phyloP scores from a whole-genome alignment of 2,888 invertebrate genomes.

The Harmothoe impar region DNA sequence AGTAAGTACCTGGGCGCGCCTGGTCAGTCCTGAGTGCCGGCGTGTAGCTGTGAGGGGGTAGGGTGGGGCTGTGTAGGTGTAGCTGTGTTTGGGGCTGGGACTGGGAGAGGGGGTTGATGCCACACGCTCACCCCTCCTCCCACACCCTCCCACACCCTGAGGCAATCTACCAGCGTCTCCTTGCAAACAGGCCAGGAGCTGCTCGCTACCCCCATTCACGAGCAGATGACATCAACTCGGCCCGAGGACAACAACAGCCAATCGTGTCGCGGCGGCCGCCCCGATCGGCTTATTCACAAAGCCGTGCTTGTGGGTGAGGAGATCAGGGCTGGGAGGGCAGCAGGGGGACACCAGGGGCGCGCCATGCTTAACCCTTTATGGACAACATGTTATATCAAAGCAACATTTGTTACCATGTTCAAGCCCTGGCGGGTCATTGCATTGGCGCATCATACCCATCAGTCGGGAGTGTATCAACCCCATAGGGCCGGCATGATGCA shows the following conservation, averaged over 20 bases:
- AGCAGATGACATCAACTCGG: slow-evolving; percentile 51
- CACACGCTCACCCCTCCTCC: not conserved
- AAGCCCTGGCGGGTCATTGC: too few species aligned
- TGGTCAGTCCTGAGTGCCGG: slow-evolving; percentile 17
- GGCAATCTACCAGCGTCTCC: not conserved
- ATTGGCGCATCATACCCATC: too few species aligned
- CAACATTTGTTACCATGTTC: too few species aligned
- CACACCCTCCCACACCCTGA: not conserved
- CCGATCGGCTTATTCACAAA: slow-evolving; percentile 53
- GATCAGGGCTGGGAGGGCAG: not conserved
- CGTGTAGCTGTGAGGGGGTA: not conserved
- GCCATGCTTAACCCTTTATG: not conserved
- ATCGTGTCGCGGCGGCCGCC: slow-evolving; percentile 14
- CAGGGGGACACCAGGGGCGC: not conserved
- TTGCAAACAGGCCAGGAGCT: slow-evolving; percentile 13
- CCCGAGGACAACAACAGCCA: slow-evolving; percentile 35
- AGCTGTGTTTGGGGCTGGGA: not conserved
- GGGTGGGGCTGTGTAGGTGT: not conserved
- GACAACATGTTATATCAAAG: too few species aligned
- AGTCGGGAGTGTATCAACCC: too few species aligned
- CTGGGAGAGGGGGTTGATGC: not conserved
- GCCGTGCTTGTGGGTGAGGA: not conserved
- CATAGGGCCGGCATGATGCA: too few species aligned
- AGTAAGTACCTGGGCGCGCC: slow-evolving; percentile 53
- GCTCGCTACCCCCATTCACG: slow-evolving; percentile 21